Conservation (phyloP, 2,888 invertebrate genomes). For the Drosophila mayaguana region DNA sequence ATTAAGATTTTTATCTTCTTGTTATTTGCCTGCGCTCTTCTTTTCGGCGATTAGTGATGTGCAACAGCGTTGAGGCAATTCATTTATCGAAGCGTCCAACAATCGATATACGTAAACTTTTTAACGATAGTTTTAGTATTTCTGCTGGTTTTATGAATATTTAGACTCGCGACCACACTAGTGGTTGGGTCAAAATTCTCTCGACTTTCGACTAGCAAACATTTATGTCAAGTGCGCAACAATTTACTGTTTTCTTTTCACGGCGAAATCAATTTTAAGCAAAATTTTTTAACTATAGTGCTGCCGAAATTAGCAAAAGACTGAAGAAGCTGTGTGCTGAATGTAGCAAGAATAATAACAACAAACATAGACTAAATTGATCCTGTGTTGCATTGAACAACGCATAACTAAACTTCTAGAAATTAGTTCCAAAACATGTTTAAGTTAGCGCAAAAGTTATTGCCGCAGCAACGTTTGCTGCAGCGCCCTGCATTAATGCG, state of each 20-base stretch:
- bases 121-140: slow-evolving; percentile 1
- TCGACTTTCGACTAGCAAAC: slow-evolving; percentile 34
- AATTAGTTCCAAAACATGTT: slow-evolving; percentile 66
- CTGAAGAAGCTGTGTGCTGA: background rate
- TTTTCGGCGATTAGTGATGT: slow-evolving; percentile 40
- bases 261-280: slow-evolving; percentile 31
- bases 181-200: slow-evolving; percentile 22
- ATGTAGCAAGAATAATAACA: background rate
- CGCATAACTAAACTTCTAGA: background rate
- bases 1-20: slow-evolving; percentile 21
- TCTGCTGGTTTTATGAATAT: slow-evolving; percentile 4
- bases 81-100: background rate
- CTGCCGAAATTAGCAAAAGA: background rate
- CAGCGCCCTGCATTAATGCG: slow-evolving; percentile 31
- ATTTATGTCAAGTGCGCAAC: slow-evolving; percentile 51
- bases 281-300: slow-evolving; percentile 1
- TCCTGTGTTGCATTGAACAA: background rate
- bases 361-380: background rate
- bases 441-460: slow-evolving; percentile 68
- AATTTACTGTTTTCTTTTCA: slow-evolving; percentile 28
- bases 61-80: background rate
- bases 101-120: background rate
- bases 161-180: slow-evolving; percentile 1
- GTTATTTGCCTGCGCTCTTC: slow-evolving; percentile 39
- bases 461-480: slow-evolving; percentile 56